Evolutionary conservation across 2,888 invertebrate species (phyloP), one percentile per base, ranked within the genome.

Genomic region (Chloroclystis v-ata): DNA sequence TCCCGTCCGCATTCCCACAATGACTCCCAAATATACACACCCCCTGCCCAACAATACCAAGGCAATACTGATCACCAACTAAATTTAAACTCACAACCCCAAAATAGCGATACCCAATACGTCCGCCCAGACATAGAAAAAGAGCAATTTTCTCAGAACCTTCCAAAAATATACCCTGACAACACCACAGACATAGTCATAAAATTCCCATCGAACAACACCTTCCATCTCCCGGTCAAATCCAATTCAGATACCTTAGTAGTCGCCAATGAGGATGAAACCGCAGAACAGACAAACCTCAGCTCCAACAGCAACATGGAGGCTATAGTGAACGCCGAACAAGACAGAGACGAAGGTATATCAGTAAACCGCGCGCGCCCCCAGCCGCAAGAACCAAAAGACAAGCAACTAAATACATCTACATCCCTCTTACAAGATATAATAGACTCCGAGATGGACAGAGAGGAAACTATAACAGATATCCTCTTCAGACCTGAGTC

Each of bases 401-500:
- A 82, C 43, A 68, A 69, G 59, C 82, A 80, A 65, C 56, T 75
- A 57, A 86, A 87, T 79, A 80, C 78, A 79, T 83, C 86, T 72
- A 84, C 76, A 57, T 75, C 85, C 28, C 67, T 84, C 26, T 60
- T 88, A 60, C 84, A 88, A 47, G 80, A 85, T 33, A 83, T 89
- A 52, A 82, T 89, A 40, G 82, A 86, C 59, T 82, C 87, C 0
- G 89, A 89, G 64, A 85, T 82, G 0, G 77, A 86, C 44, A 72
- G 89, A 57, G 89, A 89, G 49, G 88, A 82, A 42, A 79, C 79
- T 0, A 63, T 89, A 8, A 85, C 89, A 0, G 88, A 88, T 56
- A 79, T 88, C 42, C 67, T 80, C 1, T 82, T 81, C 41, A 78
- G 78, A 57, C 74, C 78, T 0, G 79, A 81, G 25, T 69, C 80